Conservation (phyloP, 2,113 vertebrate genomes). For the Globicephala melas region DNA sequence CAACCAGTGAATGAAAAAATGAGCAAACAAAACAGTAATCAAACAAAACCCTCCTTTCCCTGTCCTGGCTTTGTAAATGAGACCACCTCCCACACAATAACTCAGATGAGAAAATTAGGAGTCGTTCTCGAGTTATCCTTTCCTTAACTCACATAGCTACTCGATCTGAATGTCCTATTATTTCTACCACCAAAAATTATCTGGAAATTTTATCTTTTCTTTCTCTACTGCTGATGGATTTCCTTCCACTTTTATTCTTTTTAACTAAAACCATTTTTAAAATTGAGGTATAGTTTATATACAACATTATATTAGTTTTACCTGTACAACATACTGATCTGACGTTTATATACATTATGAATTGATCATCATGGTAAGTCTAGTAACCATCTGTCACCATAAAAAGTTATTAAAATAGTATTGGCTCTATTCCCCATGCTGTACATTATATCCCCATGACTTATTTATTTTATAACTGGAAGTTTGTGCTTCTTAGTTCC, state of each 20-base stretch:
- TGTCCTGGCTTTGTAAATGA: slow-evolving; percentile 28
- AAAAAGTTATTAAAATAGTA: background rate
- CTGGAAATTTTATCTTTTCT: background rate
- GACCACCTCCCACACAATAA: background rate
- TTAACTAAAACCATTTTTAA: background rate
- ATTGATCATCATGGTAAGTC: background rate
- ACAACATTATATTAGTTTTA: background rate
- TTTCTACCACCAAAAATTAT: background rate
- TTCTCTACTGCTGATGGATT: background rate
- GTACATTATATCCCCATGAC: background rate
- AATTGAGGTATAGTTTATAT: background rate
- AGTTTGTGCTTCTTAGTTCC: background rate
- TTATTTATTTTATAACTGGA: background rate
- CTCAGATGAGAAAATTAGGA: slow-evolving; percentile 9
- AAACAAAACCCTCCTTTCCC: background rate
- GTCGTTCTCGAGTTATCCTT: slow-evolving; percentile 51
- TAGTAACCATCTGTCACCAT: background rate
- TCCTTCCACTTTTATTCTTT: background rate
- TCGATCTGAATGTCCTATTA: slow-evolving; percentile 4
- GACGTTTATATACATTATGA: background rate
- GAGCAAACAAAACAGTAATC: slow-evolving; percentile 37
- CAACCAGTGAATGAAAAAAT: background rate
- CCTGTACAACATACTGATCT: background rate
- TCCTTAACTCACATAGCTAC: background rate
- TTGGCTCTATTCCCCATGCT: background rate